Percentiles rank a stretch among this genome's conserved stretches.
These are phyloP conservation scores for Cercopithecus petaurista DNA, from an alignment of 2,797 vertebrate genomes.

Conservation along the genomic window DNA sequence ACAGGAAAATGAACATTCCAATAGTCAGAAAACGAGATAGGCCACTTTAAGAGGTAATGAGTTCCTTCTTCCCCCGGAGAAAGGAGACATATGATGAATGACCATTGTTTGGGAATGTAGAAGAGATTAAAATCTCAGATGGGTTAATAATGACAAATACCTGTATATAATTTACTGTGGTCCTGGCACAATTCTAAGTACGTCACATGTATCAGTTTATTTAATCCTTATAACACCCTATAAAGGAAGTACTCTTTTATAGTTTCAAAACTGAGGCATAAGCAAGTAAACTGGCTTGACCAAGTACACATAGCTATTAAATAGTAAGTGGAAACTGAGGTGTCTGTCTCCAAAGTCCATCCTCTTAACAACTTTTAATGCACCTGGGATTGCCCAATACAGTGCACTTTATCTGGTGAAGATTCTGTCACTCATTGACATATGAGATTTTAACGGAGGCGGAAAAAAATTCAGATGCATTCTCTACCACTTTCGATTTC, in stretches of 20 bases:
- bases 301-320: background rate
- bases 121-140: background rate
- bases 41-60: background rate
- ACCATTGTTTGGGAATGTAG: background rate
- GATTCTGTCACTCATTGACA: background rate
- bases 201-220: background rate
- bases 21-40: background rate
- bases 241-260: background rate
- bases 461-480: conserved; percentile 37
- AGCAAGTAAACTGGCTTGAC: background rate
- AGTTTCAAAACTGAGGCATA: background rate
- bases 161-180: background rate
- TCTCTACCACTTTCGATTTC: background rate
- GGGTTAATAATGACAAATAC: background rate
- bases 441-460: background rate
- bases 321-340: background rate
- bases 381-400: background rate
- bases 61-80: background rate
- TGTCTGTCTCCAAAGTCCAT: background rate
- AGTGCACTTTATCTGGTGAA: background rate
- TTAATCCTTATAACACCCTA: background rate
- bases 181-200: background rate
- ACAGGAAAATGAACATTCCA: background rate
- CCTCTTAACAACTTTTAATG: background rate
- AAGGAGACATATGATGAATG: background rate